Percentiles rank a stretch among this genome's conserved stretches.
phyloP scores from a whole-genome alignment of 2,113 vertebrate species.

The Toxotes chatareus region DNA sequence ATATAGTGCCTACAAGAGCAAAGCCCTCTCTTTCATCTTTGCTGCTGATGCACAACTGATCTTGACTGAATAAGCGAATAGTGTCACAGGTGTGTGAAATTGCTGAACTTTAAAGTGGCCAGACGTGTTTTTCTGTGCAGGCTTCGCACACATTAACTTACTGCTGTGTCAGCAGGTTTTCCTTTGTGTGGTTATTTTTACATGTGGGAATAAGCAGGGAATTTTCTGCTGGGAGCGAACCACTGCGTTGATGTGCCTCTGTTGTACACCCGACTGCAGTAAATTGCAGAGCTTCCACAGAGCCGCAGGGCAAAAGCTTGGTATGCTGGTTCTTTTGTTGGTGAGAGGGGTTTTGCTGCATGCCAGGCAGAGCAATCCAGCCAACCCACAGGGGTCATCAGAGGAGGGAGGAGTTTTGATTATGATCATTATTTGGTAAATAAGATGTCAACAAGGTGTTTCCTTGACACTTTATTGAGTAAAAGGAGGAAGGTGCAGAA shows the following conservation, averaged over 20 bases:
- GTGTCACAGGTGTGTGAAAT: constrained; percentile 24
- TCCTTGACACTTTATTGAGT: constrained; percentile 81
- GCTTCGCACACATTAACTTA: constrained; percentile 32
- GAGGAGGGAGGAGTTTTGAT: constrained; percentile 74
- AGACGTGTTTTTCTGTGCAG: constrained; percentile 17
- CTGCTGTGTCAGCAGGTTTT: constrained; percentile 14
- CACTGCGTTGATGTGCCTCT: neutral
- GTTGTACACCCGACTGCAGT: constrained; percentile 14
- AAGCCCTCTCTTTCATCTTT: constrained; percentile 10
- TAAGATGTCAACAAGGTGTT: constrained; percentile 86
- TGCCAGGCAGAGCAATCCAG: constrained; percentile 60
- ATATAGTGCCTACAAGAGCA: neutral
- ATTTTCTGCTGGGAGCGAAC: constrained; percentile 7
- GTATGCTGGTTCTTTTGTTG: constrained; percentile 60
- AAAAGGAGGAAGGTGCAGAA: constrained; percentile 82
- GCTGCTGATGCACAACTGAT: constrained; percentile 20
- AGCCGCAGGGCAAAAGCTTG: constrained; percentile 45
- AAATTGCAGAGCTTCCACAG: constrained; percentile 27
- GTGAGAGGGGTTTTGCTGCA: constrained; percentile 50
- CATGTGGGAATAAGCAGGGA: neutral
- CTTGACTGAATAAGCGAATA: neutral
- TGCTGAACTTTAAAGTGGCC: constrained; percentile 1
- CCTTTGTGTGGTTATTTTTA: neutral
- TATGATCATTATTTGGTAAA: constrained; percentile 83
- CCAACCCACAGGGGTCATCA: constrained; percentile 67